A percentile compares a stretch with the other conserved stretches of the same genome.
phyloP scores from a whole-genome alignment of 2,888 invertebrate genomes.

The Epicampocera succincta region DNA sequence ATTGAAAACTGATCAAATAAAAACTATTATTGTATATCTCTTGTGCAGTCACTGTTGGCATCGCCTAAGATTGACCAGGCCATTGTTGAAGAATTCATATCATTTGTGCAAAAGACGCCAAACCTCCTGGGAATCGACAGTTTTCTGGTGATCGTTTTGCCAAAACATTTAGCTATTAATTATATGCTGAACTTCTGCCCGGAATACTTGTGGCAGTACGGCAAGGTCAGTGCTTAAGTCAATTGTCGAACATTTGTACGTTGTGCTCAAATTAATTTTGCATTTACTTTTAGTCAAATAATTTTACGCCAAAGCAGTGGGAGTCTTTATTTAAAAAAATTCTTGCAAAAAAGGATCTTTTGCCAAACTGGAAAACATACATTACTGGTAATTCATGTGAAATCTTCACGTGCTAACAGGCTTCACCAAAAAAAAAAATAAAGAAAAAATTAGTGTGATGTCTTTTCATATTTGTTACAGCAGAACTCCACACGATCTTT shows the following conservation, averaged over 20 bases:
- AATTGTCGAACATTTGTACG: neutral
- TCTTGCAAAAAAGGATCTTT: conserved; percentile 77
- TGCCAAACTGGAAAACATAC: conserved; percentile 78
- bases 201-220: conserved; percentile 85
- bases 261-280: neutral
- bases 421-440: neutral
- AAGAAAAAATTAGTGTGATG: too few species aligned
- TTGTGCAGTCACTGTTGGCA: conserved; percentile 82
- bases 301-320: conserved; percentile 80
- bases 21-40: neutral
- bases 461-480: too few species aligned
- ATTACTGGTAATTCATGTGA: conserved; percentile 74
- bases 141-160: conserved; percentile 82
- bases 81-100: conserved; percentile 84
- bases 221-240: conserved; percentile 83
- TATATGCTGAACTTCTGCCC: conserved; percentile 85
- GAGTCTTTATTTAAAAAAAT: conserved; percentile 80
- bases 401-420: too few species aligned
- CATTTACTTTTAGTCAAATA: conserved; percentile 75
- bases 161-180: conserved; percentile 83
- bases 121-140: conserved; percentile 83
- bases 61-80: conserved; percentile 82
- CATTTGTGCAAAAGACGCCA: conserved; percentile 84
- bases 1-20: neutral
- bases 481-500: too few species aligned